Evolutionary conservation across 1,140 invertebrate genomes (phyloP), one percentile per base, ranked within the genome.

Genomic region (Kradibia gibbosae): DNA sequence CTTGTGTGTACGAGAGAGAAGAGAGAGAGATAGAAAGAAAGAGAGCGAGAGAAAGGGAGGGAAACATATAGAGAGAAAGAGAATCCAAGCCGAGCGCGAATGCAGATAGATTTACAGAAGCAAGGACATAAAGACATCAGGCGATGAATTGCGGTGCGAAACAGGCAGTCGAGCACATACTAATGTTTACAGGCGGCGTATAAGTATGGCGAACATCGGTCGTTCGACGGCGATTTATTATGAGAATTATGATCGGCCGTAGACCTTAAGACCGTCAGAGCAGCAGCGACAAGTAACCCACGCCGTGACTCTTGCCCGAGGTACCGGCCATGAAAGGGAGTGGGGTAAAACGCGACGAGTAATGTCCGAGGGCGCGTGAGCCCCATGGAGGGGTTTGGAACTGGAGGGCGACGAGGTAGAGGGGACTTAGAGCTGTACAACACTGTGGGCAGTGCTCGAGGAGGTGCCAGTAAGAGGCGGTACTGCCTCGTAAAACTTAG

Each of bases 381-480:
- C 13, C n/a, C 25, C 5, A 25, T 8, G n/a, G n/a, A 25, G 28
- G n/a, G n/a, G 57, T 8, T 5, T 1, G 57, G 17, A 36, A 45
- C 15, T 5, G 34, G 39, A 36, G 57, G 28, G 39, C 17, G 55
- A 28, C 31, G 55, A 25, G 13, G 42, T 53, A 45, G 45, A 39
- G 34, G 34, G 31, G 73, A 11, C 70, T 65, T 57, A 50, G 78
- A 80, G 78, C 73, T 77, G 80, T 53, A 34, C 45, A 85, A 82
- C 86, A 88, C 86, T 88, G 88, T 88, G 86, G 88, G 88, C 87
- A 88, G 88, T 88, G 88, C 89, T 90, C 89, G 89, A 90, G 90
- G 90, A 91, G 90, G 90, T 89, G 90, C 90, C 90, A 91, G 90
- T 91, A 91, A 91, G 90, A 91, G 90, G 90, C 90, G 90, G 90